Evolutionary conservation across 2,113 vertebrate species (phyloP).

Genomic region (Thunnus thynnus): DNA sequence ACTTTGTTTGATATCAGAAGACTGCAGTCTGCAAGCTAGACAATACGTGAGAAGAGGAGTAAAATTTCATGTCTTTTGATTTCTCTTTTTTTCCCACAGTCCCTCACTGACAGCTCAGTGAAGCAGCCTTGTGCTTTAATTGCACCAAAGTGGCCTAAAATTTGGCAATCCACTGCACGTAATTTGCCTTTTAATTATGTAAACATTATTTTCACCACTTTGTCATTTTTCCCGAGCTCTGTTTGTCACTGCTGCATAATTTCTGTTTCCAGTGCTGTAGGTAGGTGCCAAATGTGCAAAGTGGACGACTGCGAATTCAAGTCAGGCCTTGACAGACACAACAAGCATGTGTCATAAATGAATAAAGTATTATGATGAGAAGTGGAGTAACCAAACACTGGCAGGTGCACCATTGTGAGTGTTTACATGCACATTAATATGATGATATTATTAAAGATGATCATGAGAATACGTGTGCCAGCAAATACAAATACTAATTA

Average conservation of each 20-base stretch:
- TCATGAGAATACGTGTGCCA: neutral
- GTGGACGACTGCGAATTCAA: conserved; percentile 15
- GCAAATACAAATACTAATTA: conserved; percentile 37
- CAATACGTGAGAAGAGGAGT: conserved; percentile 18
- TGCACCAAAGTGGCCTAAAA: neutral
- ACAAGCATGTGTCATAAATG: conserved; percentile 34
- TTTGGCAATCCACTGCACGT: neutral
- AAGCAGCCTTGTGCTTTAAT: conserved; percentile 8
- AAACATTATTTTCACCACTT: conserved; percentile 6
- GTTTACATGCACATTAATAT: conserved; percentile 28
- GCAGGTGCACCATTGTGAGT: conserved; percentile 15
- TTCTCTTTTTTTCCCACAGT: neutral
- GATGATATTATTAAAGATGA: conserved; percentile 34
- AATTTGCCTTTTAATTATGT: conserved; percentile 22
- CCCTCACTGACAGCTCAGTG: neutral
- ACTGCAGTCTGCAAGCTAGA: conserved; percentile 30
- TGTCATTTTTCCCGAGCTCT: conserved; percentile 11
- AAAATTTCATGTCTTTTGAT: conserved; percentile 29
- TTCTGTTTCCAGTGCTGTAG: neutral
- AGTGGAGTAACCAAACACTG: neutral
- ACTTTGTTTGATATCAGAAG: conserved; percentile 41
- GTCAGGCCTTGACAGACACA: conserved; percentile 14
- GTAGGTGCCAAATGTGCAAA: neutral
- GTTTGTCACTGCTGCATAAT: conserved; percentile 15
- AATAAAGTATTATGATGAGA: conserved; percentile 32